phyloP scores from a whole-genome alignment of 2,797 vertebrate genomes.

The Syngnathus rostellatus region DNA sequence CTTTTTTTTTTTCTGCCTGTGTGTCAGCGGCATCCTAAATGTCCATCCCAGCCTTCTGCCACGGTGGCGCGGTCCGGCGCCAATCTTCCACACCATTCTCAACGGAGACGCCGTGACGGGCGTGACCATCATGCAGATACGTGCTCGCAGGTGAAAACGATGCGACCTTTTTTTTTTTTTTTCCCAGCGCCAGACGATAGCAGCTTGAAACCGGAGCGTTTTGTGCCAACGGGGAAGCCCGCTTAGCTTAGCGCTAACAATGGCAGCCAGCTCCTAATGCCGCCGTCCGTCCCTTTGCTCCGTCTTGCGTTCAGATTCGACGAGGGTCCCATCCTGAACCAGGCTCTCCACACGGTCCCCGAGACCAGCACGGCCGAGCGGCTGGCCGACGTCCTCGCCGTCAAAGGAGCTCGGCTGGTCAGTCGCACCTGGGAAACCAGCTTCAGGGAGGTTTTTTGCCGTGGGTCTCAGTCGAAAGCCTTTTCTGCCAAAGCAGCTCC shows the following conservation, averaged over 20 bases:
- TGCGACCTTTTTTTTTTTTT: background rate
- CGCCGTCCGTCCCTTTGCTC: background rate
- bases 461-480: too few relatives aligned
- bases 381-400: constrained; percentile 71
- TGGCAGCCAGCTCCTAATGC: too few relatives aligned
- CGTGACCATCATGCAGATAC: constrained; percentile 90
- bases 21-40: constrained; percentile 82
- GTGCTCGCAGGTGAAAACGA: constrained; percentile 74
- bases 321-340: constrained; percentile 83
- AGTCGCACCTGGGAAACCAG: constrained; percentile 10
- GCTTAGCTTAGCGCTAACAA: too few relatives aligned
- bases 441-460: too few relatives aligned
- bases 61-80: constrained; percentile 88
- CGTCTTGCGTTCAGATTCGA: constrained; percentile 75
- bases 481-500: constrained; percentile 65
- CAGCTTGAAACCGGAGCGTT: too few relatives aligned
- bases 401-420: constrained; percentile 80
- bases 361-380: constrained; percentile 72
- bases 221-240: too few relatives aligned
- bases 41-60: constrained; percentile 91
- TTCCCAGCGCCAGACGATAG: too few relatives aligned
- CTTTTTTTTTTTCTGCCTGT: background rate
- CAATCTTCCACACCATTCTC: constrained; percentile 83
- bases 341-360: constrained; percentile 74
- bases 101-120: constrained; percentile 80